These are phyloP conservation scores for Callosobruchus maculatus DNA, from an alignment of 2,888 invertebrate species.

Conservation along the genomic window DNA sequence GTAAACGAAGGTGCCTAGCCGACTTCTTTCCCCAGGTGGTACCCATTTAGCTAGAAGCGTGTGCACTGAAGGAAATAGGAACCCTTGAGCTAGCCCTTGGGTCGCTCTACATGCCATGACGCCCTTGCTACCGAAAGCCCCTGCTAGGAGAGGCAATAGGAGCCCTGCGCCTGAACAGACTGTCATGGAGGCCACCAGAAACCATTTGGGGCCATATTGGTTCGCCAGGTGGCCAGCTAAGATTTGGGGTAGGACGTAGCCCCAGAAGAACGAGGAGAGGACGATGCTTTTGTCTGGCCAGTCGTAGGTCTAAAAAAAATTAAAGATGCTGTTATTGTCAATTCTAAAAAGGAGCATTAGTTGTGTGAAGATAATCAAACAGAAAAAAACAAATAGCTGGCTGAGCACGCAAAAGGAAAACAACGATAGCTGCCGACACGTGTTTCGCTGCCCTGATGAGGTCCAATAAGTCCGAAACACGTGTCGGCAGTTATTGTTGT, in stretches of 20 bases:
- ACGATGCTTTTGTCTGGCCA: slow-evolving; percentile 59
- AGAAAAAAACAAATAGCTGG: too few relatives aligned
- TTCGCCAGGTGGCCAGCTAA: slow-evolving; percentile 70
- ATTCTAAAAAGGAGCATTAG: too few relatives aligned
- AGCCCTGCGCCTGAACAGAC: slow-evolving; percentile 65
- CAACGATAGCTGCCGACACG: too few relatives aligned
- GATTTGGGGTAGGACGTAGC: slow-evolving; percentile 70
- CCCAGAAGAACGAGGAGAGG: slow-evolving; percentile 78
- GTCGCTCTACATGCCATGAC: slow-evolving; percentile 64
- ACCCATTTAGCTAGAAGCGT: slow-evolving; percentile 75
- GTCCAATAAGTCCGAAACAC: too few relatives aligned
- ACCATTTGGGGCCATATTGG: slow-evolving; percentile 68
- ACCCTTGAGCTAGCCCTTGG: slow-evolving; percentile 74
- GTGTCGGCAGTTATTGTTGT: too few relatives aligned
- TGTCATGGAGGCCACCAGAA: slow-evolving; percentile 57
- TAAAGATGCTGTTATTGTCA: too few relatives aligned
- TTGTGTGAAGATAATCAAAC: too few relatives aligned
- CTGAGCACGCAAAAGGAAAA: too few relatives aligned
- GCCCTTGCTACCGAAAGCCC: slow-evolving; percentile 60
- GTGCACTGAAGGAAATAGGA: slow-evolving; percentile 69
- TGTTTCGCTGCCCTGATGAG: too few relatives aligned
- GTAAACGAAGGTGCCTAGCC: slow-evolving; percentile 66
- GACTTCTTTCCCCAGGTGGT: slow-evolving; percentile 65
- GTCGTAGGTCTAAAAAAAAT: slow-evolving; percentile 34
- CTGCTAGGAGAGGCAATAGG: slow-evolving; percentile 64